phyloP scores from a whole-genome alignment of 2,113 vertebrate species.

The Mohoua ochrocephala region DNA sequence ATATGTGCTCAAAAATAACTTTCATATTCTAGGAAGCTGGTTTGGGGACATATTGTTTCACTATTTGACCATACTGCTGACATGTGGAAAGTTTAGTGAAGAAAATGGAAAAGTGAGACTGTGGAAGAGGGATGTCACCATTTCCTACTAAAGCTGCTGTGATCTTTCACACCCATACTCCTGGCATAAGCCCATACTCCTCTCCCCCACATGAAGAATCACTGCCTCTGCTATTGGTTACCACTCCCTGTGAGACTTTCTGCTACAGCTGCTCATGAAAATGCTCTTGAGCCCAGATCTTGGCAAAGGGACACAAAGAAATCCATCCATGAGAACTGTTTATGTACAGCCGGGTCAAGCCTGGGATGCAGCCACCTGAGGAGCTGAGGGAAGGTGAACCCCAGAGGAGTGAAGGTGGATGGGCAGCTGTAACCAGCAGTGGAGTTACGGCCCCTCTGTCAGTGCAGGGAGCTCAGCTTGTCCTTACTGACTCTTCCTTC shows the following conservation, averaged over 20 bases:
- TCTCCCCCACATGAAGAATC: neutral
- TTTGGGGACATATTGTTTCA: neutral
- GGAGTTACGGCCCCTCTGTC: neutral
- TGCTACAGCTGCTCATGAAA: neutral
- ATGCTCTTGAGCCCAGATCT: neutral
- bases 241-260: neutral
- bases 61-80: neutral
- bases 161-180: neutral
- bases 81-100: neutral
- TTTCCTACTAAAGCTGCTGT: neutral
- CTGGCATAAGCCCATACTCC: neutral
- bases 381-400: neutral
- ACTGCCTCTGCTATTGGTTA: neutral
- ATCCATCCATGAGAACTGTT: rapidly evolving
- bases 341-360: neutral
- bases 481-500: neutral
- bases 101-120: neutral
- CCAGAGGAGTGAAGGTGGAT: rapidly evolving
- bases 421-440: neutral
- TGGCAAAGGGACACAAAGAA: neutral
- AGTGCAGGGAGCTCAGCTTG: neutral
- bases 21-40: neutral
- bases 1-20: neutral
- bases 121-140: neutral
- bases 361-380: neutral